A percentile compares a stretch with the other conserved stretches of the same genome.
phyloP scores from a whole-genome alignment of 2,113 vertebrate genomes.

The Spermophilus dauricus region DNA sequence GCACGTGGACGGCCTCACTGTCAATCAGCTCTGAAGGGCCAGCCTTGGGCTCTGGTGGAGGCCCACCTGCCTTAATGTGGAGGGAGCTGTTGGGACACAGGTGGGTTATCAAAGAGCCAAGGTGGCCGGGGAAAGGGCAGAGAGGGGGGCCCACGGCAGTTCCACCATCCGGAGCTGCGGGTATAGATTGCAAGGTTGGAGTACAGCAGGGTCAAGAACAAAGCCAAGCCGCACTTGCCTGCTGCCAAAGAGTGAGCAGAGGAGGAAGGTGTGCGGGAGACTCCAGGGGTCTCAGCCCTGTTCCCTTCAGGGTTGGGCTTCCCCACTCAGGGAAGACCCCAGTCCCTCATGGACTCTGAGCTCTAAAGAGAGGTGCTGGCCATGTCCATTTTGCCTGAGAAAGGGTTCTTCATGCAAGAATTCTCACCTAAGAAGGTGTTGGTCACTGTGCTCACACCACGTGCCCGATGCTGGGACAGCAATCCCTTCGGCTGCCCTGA shows the following conservation, averaged over 20 bases:
- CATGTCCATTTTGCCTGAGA: rapidly evolving
- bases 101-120: too few relatives aligned
- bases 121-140: not conserved
- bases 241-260: too few relatives aligned
- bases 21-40: too few relatives aligned
- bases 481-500: too few relatives aligned
- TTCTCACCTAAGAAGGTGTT: not conserved
- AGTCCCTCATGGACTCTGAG: too few relatives aligned
- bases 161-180: rapidly evolving
- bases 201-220: too few relatives aligned
- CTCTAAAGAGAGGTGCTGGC: too few relatives aligned
- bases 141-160: rapidly evolving
- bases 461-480: not conserved
- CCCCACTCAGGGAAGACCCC: rapidly evolving
- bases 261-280: too few relatives aligned
- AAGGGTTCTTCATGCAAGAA: not conserved
- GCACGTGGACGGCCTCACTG: too few relatives aligned
- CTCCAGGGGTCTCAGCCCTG: too few relatives aligned
- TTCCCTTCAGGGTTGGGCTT: rapidly evolving
- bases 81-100: not conserved
- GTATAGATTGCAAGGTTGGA: rapidly evolving
- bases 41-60: not conserved
- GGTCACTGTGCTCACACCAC: too few relatives aligned
- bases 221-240: rapidly evolving
- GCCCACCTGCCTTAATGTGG: not conserved